A percentile compares a stretch with the other conserved stretches of the same genome.
Evolutionary conservation across 2,113 vertebrate genomes (phyloP).

Genomic region (Actenoides lindsayi): DNA sequence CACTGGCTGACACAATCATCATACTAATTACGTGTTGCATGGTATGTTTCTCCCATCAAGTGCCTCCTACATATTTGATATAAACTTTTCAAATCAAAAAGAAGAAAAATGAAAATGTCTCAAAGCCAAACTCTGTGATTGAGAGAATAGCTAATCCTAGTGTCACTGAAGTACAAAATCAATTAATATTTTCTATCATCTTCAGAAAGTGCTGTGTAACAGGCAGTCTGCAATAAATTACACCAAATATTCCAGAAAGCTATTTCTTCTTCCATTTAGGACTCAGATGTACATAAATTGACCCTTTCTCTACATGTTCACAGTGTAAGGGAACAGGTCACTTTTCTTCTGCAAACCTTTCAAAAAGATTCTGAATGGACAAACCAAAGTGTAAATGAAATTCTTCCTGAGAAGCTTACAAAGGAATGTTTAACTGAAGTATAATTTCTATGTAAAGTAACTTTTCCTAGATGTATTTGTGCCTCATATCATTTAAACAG

Average conservation of each 20-base stretch:
- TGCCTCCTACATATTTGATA: constrained; percentile 57
- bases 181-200: constrained; percentile 71
- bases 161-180: constrained; percentile 71
- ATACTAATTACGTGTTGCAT: constrained; percentile 57
- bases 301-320: constrained; percentile 39
- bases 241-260: constrained; percentile 63
- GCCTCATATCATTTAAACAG: background rate
- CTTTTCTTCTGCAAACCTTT: background rate
- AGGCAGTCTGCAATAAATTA: constrained; percentile 61
- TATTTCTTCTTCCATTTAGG: constrained; percentile 65
- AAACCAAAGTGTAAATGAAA: constrained; percentile 58
- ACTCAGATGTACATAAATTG: constrained; percentile 69
- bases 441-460: constrained; percentile 53
- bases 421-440: constrained; percentile 18
- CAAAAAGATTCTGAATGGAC: constrained; percentile 17
- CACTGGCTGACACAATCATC: background rate
- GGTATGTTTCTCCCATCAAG: constrained; percentile 44
- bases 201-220: constrained; percentile 55
- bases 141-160: constrained; percentile 68
- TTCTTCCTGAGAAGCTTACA: constrained; percentile 13
- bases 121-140: constrained; percentile 12
- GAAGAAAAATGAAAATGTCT: constrained; percentile 55
- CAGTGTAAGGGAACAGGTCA: background rate
- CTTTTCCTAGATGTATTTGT: background rate
- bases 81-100: constrained; percentile 53